Conservation (phyloP, 2,888 invertebrate genomes). For the Euzophera pinguis region DNA sequence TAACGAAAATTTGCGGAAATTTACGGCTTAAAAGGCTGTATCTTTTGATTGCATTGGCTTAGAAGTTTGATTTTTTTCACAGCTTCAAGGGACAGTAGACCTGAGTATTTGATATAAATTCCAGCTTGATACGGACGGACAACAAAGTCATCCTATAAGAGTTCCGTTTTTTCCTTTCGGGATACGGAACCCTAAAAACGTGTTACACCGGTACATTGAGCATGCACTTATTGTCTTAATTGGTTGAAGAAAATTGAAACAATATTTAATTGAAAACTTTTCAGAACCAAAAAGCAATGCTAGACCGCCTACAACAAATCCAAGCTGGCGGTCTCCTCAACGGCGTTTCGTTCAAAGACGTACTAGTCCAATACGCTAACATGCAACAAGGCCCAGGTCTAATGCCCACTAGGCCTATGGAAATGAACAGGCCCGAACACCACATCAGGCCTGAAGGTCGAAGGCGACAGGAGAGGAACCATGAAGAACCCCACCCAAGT, state of each 20-base stretch:
- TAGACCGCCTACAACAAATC: conserved; percentile 67
- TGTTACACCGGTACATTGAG: not conserved
- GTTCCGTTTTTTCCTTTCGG: too few species aligned
- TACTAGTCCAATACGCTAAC: conserved; percentile 86
- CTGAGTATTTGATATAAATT: too few species aligned
- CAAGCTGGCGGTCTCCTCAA: conserved; percentile 71
- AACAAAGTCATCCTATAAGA: too few species aligned
- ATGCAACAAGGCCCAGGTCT: conserved; percentile 66
- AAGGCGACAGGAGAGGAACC: conserved; percentile 40
- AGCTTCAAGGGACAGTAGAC: too few species aligned
- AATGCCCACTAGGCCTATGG: conserved; percentile 53
- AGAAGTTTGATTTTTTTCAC: too few species aligned
- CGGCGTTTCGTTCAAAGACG: conserved; percentile 84
- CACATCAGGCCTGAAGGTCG: conserved; percentile 52
- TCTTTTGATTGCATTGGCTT: too few species aligned
- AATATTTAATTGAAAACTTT: not conserved
- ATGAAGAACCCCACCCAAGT: conserved; percentile 50
- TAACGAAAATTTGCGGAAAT: too few species aligned
- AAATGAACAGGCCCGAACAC: conserved; percentile 52
- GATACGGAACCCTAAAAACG: too few species aligned
- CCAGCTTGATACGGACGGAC: too few species aligned
- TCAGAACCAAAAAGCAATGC: conserved; percentile 72
- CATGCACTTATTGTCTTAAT: not conserved
- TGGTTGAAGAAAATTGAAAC: not conserved
- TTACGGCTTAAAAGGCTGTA: too few species aligned